Evolutionary conservation across 1,140 invertebrate genomes (phyloP).

Genomic region (Aphaenogaster ashmeadi): DNA sequence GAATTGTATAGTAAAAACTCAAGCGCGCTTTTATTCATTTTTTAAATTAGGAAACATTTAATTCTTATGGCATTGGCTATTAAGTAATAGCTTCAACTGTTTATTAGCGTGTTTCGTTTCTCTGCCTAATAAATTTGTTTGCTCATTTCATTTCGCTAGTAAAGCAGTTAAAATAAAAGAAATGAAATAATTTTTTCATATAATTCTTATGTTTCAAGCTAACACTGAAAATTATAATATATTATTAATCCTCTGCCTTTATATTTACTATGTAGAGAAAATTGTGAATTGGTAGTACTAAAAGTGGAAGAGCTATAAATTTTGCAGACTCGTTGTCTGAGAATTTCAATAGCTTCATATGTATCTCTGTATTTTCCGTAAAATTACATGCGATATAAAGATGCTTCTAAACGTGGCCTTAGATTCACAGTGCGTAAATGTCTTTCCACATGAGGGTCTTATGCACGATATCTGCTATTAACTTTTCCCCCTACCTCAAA

Average conservation of each 20-base stretch:
- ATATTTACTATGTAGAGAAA: not conserved
- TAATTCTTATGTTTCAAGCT: not conserved
- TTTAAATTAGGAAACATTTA: not conserved
- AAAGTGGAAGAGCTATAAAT: not conserved
- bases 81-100: not conserved
- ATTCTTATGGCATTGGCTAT: not conserved
- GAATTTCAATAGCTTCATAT: not conserved
- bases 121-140: not conserved
- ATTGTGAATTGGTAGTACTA: not conserved
- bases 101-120: not conserved
- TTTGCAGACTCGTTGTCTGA: not conserved
- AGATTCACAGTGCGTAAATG: constrained; percentile 33
- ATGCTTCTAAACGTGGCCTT: not conserved
- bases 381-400: not conserved
- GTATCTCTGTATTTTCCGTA: not conserved
- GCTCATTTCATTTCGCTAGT: not conserved
- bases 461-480: constrained; percentile 33
- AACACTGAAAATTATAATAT: constrained; percentile 9
- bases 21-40: not conserved
- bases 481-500: constrained; percentile 6
- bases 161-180: constrained; percentile 2
- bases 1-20: not conserved
- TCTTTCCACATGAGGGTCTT: constrained; percentile 25
- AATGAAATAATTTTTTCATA: not conserved
- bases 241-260: not conserved